Base-by-base conservation (phyloP, 2,113 vertebrate species). In the Heterotilapia buettikoferi region DNA sequence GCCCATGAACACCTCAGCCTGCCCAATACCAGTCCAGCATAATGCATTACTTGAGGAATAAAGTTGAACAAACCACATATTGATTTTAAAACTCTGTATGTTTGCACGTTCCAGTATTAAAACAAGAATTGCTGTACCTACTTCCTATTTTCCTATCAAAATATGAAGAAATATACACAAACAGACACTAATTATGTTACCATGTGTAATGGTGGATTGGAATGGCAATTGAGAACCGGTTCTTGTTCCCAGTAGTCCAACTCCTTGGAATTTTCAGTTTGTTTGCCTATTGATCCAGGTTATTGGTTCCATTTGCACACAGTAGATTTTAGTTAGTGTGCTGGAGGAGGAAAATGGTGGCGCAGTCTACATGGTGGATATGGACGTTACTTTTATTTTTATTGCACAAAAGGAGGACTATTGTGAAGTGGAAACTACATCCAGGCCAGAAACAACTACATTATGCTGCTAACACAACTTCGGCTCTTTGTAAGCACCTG, bases 301-400 rank as follows among this genome's bases (percentile, higher is more conserved):
- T 24, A 12, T 24, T 21, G n/a, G n/a, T 54, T 54, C 53, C 10
- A 7, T 10, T 54, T 54, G 52, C 52, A 53, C 52, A 53, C 52
- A 53, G 19, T n/a, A 5, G 14, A 53, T 54, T 54, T 24, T 12
- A 54, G 53, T 54, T 54, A 11, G n/a, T 54, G n/a, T 54, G 53
- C 53, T 54, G n/a, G 53, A 24, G n/a, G n/a, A 54, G 2, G 3
- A 24, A 54, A 54, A 54, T 54, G 0, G 53, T 24, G 3, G 0
- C 6, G 6, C 10, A 54, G 53, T 24, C 53, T 54, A 54, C n/a
- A 0, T 1, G 6, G 53, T 54, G n/a, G 53, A 54, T 54, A 24
- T 54, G n/a, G 6, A 54, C 53, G 0, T 24, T 54, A 54, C n/a
- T 54, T 54, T 54, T 0, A 1, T 12, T 54, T 24, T 54, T 0